Conservation (phyloP, 1,140 invertebrate genomes). For the Drosophila melanica region DNA sequence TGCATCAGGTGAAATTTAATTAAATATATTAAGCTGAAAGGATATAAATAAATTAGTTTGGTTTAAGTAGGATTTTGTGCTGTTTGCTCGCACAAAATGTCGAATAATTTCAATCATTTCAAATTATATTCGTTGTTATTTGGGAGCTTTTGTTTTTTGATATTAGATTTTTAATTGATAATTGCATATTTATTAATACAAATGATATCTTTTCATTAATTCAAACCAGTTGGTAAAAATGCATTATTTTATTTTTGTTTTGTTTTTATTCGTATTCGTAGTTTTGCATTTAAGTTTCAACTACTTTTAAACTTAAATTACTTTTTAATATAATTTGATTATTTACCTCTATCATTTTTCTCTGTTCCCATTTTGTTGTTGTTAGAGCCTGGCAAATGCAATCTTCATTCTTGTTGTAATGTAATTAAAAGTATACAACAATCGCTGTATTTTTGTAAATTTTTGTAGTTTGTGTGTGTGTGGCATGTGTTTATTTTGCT, state of each 20-base stretch:
- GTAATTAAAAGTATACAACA: constrained; percentile 16
- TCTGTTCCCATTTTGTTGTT: background rate
- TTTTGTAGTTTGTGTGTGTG: constrained; percentile 15
- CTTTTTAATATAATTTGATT: too few species aligned
- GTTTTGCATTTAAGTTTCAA: background rate
- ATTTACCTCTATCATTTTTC: background rate
- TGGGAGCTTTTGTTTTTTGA: background rate
- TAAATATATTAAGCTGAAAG: constrained; percentile 25
- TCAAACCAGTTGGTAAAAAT: background rate
- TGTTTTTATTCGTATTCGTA: too few species aligned
- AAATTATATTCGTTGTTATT: background rate
- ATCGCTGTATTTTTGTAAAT: constrained; percentile 17
- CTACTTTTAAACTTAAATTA: background rate
- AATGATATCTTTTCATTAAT: background rate
- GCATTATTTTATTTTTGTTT: too few species aligned
- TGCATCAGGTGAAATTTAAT: constrained; percentile 19
- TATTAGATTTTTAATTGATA: background rate
- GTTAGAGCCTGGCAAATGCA: background rate
- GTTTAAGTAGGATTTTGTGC: constrained; percentile 9
- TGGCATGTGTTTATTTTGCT: constrained; percentile 51
- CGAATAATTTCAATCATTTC: background rate
- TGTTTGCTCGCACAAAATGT: background rate
- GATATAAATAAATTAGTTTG: constrained; percentile 20
- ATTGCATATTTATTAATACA: background rate
- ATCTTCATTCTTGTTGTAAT: background rate